A percentile compares a stretch with the other conserved stretches of the same genome.
Conservation (phyloP, 2,797 vertebrate genomes). For the Carcharodon carcharias region DNA sequence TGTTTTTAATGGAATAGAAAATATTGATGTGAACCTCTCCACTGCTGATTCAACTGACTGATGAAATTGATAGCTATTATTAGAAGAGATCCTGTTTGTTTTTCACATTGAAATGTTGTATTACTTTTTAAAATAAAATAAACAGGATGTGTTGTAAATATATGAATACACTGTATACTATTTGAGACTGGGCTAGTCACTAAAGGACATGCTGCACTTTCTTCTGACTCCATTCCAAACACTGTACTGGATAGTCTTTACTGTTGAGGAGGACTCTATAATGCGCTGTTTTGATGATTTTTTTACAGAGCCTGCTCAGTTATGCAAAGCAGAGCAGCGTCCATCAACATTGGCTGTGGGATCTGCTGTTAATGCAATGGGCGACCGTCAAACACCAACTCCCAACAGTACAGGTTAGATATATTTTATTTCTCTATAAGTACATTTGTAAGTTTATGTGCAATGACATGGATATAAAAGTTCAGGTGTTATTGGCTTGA, state of each 20-base stretch:
- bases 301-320: slow-evolving; percentile 76
- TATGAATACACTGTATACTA: not conserved
- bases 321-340: slow-evolving; percentile 90
- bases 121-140: slow-evolving; percentile 25
- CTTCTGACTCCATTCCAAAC: not conserved
- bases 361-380: slow-evolving; percentile 81
- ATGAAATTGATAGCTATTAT: not conserved
- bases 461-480: not conserved
- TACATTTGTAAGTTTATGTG: not conserved
- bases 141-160: slow-evolving; percentile 33
- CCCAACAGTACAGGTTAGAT: slow-evolving; percentile 92
- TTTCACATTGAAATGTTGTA: not conserved
- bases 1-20: slow-evolving; percentile 3
- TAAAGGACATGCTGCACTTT: slow-evolving; percentile 6
- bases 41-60: not conserved
- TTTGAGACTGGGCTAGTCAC: not conserved
- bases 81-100: not conserved
- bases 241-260: not conserved
- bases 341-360: slow-evolving; percentile 90
- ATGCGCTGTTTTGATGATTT: not conserved
- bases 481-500: not conserved
- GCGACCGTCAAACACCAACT: slow-evolving; percentile 90
- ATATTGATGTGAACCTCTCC: not conserved
- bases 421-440: slow-evolving; percentile 33
- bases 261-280: not conserved